Percentiles rank a stretch among this genome's conserved stretches.
Conservation (phyloP, 2,888 invertebrate species). For the Melieria crassipennis region DNA sequence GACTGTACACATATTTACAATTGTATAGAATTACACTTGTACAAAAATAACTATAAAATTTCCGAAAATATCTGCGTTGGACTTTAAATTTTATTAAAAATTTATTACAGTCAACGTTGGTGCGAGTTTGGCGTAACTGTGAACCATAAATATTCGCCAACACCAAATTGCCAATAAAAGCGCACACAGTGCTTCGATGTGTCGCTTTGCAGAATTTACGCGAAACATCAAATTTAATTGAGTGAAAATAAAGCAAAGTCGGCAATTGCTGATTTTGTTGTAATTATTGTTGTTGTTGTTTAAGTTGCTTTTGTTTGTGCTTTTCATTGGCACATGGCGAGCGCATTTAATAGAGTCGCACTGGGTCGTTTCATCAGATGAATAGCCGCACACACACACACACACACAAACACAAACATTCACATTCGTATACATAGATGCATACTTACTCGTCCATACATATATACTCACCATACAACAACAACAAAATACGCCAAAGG, state of each 20-base stretch:
- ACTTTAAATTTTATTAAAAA: no score
- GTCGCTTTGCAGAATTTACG: slow-evolving; percentile 53
- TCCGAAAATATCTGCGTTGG: no score
- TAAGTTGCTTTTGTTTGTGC: slow-evolving; percentile 3
- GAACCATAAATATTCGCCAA: slow-evolving; percentile 24
- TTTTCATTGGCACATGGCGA: slow-evolving; percentile 7
- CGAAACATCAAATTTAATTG: slow-evolving; percentile 63
- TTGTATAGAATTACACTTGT: no score
- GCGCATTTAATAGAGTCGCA: slow-evolving; percentile 12
- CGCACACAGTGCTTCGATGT: slow-evolving; percentile 1
- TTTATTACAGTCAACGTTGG: no score
- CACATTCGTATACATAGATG: background rate
- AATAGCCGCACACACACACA: background rate
- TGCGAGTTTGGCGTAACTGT: no score
- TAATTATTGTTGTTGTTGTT: background rate
- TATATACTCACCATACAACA: background rate
- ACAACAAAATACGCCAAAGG: no score
- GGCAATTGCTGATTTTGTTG: slow-evolving; percentile 22
- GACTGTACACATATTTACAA: no score
- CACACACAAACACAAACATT: background rate
- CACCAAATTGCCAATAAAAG: slow-evolving; percentile 58
- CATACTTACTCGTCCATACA: background rate
- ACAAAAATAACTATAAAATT: no score
- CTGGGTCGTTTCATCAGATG: background rate
- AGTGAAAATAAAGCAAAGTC: slow-evolving; percentile 56